A percentile compares a stretch with the other conserved stretches of the same genome.
phyloP scores from a whole-genome alignment of 1,140 invertebrate species.

The Saccostrea cuccullata region DNA sequence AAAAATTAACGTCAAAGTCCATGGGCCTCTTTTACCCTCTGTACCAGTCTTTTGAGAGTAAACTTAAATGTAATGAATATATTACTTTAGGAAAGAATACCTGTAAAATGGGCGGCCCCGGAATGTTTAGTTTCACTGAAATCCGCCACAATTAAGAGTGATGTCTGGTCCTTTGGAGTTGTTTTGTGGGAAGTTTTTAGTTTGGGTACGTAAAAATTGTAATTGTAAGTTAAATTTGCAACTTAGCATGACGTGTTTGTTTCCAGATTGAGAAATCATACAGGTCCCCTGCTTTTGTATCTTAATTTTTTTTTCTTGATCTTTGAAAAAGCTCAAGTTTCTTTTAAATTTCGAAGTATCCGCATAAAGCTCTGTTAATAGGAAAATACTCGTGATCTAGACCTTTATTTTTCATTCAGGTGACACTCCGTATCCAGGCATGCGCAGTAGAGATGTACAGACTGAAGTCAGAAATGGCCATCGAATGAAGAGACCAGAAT shows the following conservation, averaged over 20 bases:
- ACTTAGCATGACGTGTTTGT: too few species aligned
- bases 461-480: slow-evolving; percentile 72
- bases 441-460: slow-evolving; percentile 87
- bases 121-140: slow-evolving; percentile 62
- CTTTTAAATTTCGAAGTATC: too few species aligned
- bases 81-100: slow-evolving; percentile 57
- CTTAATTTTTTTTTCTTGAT: too few species aligned
- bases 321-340: too few species aligned
- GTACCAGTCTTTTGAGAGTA: not conserved
- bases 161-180: slow-evolving; percentile 74
- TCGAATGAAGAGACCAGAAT: slow-evolving; percentile 63
- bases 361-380: too few species aligned
- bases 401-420: slow-evolving; percentile 65
- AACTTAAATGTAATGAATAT: slow-evolving; percentile 3
- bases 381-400: too few species aligned
- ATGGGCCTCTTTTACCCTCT: too few species aligned
- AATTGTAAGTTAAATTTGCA: too few species aligned
- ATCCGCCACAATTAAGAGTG: slow-evolving; percentile 65
- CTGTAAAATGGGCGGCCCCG: slow-evolving; percentile 70
- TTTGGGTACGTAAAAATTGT: slow-evolving; percentile 54
- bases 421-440: slow-evolving; percentile 88
- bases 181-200: slow-evolving; percentile 73
- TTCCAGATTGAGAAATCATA: too few species aligned
- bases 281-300: too few species aligned
- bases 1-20: too few species aligned